phyloP scores from a whole-genome alignment of 2,797 vertebrate genomes.

The Lates japonicus region DNA sequence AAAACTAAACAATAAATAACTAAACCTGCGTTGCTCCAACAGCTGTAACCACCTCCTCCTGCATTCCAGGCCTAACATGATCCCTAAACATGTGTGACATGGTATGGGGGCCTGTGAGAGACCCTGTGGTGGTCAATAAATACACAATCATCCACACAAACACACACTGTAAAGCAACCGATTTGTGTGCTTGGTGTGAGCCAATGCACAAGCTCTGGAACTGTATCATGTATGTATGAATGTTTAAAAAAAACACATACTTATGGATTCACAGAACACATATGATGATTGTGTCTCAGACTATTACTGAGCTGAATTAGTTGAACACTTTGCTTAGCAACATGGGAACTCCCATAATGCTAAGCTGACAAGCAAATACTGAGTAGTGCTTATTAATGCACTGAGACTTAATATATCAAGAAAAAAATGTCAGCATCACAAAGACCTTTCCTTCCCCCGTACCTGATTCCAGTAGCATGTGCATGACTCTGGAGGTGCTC shows the following conservation, averaged over 20 bases:
- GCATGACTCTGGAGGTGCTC: conserved; percentile 93
- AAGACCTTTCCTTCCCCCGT: conserved; percentile 24
- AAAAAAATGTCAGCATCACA: neutral
- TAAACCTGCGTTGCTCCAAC: conserved; percentile 14
- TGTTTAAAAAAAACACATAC: too few species aligned
- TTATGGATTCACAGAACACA: too few species aligned
- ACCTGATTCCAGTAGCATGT: conserved; percentile 89
- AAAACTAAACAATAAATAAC: neutral
- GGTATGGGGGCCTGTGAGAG: conserved; percentile 24
- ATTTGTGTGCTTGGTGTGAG: too few species aligned
- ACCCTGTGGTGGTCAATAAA: conserved; percentile 34
- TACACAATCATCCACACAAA: conserved; percentile 1
- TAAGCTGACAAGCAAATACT: neutral
- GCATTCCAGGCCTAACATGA: conserved; percentile 25
- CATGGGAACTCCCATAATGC: neutral
- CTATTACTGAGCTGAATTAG: too few species aligned
- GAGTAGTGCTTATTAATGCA: neutral
- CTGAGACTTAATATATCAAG: too few species aligned
- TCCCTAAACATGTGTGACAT: conserved; percentile 32
- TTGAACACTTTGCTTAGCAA: too few species aligned
- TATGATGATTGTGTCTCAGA: too few species aligned
- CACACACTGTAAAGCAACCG: neutral
- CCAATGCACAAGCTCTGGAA: too few species aligned
- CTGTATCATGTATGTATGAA: too few species aligned
- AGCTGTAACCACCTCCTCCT: conserved; percentile 2